Conservation (phyloP, 1,140 invertebrate genomes). For the Eciton burchellii region DNA sequence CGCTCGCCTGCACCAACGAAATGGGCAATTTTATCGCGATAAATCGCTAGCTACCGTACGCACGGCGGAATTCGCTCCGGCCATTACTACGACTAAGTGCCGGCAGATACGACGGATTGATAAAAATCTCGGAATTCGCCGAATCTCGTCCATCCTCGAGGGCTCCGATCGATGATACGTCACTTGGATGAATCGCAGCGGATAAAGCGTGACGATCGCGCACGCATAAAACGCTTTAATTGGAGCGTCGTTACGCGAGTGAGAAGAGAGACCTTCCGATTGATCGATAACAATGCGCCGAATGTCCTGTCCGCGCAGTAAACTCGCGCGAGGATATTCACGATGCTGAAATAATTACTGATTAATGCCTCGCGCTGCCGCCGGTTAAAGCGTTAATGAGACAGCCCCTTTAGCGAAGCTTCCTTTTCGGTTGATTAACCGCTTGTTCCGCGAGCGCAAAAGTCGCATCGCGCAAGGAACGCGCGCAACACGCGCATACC, state of each 20-base stretch:
- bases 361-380: constrained; percentile 1
- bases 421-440: constrained; percentile 33
- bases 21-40: constrained; percentile 65
- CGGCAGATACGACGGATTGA: constrained; percentile 39
- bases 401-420: constrained; percentile 20
- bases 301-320: neutral
- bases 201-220: neutral
- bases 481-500: constrained; percentile 10
- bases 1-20: constrained; percentile 6
- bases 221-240: neutral
- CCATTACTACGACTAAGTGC: constrained; percentile 46
- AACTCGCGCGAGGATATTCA: neutral
- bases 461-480: constrained; percentile 5
- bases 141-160: neutral
- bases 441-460: neutral
- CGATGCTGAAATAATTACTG: neutral
- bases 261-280: neutral
- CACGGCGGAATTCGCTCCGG: constrained; percentile 37
- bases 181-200: neutral
- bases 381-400: constrained; percentile 4
- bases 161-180: constrained; percentile 8
- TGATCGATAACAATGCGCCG: neutral
- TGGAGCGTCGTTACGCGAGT: neutral
- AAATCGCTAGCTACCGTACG: constrained; percentile 56
- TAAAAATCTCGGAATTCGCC: constrained; percentile 44